Percentiles rank a stretch among this genome's conserved stretches.
Evolutionary conservation across 2,888 invertebrate genomes (phyloP).

Genomic region (Muscina levida): DNA sequence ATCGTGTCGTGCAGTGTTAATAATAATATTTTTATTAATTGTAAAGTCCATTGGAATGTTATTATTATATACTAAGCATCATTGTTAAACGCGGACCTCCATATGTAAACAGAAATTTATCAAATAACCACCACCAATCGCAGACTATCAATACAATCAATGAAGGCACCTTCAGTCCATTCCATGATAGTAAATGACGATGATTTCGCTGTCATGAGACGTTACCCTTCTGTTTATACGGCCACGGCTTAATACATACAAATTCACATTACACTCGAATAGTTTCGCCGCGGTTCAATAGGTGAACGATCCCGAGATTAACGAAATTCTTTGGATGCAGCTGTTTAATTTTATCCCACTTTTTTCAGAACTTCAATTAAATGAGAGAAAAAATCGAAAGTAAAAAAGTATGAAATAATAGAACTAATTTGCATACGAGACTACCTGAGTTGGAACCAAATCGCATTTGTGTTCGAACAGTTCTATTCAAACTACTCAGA

Average conservation of each 20-base stretch:
- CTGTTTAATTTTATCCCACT: constrained; percentile 28
- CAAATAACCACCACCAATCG: too few relatives aligned
- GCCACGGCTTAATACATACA: not conserved
- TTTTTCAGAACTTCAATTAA: constrained; percentile 27
- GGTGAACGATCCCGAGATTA: constrained; percentile 58
- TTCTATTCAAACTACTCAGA: not conserved
- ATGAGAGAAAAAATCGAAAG: constrained; percentile 20
- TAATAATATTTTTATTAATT: too few relatives aligned
- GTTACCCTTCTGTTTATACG: not conserved
- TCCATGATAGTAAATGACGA: too few relatives aligned
- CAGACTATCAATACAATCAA: too few relatives aligned
- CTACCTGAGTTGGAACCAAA: constrained; percentile 49
- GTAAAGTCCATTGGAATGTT: too few relatives aligned
- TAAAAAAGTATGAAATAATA: constrained; percentile 50
- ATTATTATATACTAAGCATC: too few relatives aligned
- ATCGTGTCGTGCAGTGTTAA: too few relatives aligned
- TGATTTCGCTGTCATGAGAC: not conserved
- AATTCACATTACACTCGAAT: too few relatives aligned
- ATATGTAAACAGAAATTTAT: too few relatives aligned
- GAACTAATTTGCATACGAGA: constrained; percentile 64
- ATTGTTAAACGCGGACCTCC: too few relatives aligned
- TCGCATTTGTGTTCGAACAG: constrained; percentile 10
- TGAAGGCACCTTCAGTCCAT: too few relatives aligned
- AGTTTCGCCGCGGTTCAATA: constrained; percentile 29
- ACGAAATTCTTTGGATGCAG: constrained; percentile 55